These are phyloP conservation scores for Aegithalos caudatus DNA, from an alignment of 2,113 vertebrate genomes.

Conservation along the genomic window DNA sequence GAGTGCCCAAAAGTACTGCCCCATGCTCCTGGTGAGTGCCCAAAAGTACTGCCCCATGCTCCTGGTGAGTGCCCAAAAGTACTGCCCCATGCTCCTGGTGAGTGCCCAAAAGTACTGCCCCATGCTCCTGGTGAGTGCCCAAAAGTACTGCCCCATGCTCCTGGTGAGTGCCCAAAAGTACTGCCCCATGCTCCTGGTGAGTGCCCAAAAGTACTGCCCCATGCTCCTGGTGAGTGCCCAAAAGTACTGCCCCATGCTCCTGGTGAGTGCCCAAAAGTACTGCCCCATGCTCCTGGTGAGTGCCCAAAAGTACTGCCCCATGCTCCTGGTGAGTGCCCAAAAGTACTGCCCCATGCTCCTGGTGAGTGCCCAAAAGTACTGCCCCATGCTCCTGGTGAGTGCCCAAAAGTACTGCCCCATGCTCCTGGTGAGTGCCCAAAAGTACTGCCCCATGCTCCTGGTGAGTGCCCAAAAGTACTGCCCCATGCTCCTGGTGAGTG, in stretches of 20 bases:
- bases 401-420: slow-evolving; percentile 98
- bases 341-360: slow-evolving; percentile 96
- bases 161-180: slow-evolving; percentile 97
- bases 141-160: slow-evolving; percentile 96
- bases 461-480: slow-evolving; percentile 99
- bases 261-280: slow-evolving; percentile 96
- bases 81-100: slow-evolving; percentile 94
- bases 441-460: slow-evolving; percentile 94
- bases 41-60: slow-evolving; percentile 97
- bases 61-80: slow-evolving; percentile 93
- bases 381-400: slow-evolving; percentile 93
- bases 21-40: slow-evolving; percentile 95
- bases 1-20: slow-evolving; percentile 94
- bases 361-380: slow-evolving; percentile 97
- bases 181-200: slow-evolving; percentile 93
- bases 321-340: slow-evolving; percentile 93
- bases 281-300: slow-evolving; percentile 94
- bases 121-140: slow-evolving; percentile 93
- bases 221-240: slow-evolving; percentile 94
- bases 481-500: slow-evolving; percentile 93
- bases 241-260: slow-evolving; percentile 96
- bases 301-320: slow-evolving; percentile 97
- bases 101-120: slow-evolving; percentile 97
- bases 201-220: slow-evolving; percentile 96
- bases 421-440: slow-evolving; percentile 92